phyloP scores from a whole-genome alignment of 2,888 invertebrate species.

The Acleris laterana region DNA sequence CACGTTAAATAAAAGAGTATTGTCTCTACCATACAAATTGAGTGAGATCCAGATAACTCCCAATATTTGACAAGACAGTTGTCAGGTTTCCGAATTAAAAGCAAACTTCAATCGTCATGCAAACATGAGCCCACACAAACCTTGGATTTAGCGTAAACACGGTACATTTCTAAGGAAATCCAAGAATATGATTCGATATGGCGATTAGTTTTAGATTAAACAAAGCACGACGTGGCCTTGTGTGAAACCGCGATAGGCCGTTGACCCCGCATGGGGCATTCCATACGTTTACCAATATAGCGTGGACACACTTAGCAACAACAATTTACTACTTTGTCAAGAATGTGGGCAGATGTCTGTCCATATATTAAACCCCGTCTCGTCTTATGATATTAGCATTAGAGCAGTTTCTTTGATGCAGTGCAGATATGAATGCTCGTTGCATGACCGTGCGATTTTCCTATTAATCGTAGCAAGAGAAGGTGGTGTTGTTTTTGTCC shows the following conservation, averaged over 20 bases:
- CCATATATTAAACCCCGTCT: neutral
- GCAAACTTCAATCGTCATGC: neutral
- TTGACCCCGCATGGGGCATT: slow-evolving; percentile 16
- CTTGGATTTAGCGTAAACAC: slow-evolving; percentile 3
- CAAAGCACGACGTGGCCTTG: slow-evolving; percentile 20
- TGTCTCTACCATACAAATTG: too few species aligned
- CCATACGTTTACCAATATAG: slow-evolving; percentile 15
- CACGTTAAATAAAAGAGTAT: too few species aligned
- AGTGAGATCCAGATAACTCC: too few species aligned
- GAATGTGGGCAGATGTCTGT: neutral
- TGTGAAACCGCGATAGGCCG: slow-evolving; percentile 5
- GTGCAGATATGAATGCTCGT: too few species aligned
- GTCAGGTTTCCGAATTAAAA: neutral
- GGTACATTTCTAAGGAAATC: slow-evolving; percentile 4
- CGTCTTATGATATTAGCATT: too few species aligned
- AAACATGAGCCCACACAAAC: neutral
- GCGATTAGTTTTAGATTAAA: slow-evolving; percentile 19
- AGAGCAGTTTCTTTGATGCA: too few species aligned
- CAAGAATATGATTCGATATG: slow-evolving; percentile 1
- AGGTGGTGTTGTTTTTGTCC: too few species aligned
- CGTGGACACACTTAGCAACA: slow-evolving; percentile 14
- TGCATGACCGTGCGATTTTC: too few species aligned
- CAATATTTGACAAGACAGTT: neutral
- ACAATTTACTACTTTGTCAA: neutral
- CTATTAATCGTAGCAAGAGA: too few species aligned